Percentiles rank a stretch among this genome's conserved stretches.
These are phyloP conservation scores for Mormyrus hasselquistii DNA, from an alignment of 2,797 vertebrate species.

Conservation along the genomic window DNA sequence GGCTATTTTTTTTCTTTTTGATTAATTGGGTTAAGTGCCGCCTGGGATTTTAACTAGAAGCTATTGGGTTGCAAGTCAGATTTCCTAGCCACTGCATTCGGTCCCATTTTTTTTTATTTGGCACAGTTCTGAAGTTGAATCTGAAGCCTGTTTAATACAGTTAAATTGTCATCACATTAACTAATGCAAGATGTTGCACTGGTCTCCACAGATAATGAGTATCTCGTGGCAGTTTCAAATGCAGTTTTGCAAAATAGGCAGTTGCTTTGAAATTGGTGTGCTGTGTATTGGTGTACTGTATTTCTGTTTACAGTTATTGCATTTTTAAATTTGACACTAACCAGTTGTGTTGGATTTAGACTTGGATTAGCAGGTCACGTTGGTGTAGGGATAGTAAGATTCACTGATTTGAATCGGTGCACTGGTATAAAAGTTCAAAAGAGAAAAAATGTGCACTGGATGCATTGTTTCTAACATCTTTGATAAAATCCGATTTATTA, in stretches of 20 bases:
- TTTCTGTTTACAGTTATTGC: background rate
- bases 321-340: background rate
- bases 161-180: background rate
- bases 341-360: background rate
- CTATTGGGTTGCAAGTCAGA: background rate
- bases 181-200: background rate
- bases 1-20: background rate
- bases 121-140: background rate
- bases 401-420: background rate
- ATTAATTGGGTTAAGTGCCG: background rate
- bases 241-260: background rate
- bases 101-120: background rate
- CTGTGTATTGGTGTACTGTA: background rate
- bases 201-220: background rate
- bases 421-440: background rate
- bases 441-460: background rate
- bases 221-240: background rate
- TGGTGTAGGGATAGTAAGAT: background rate
- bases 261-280: background rate
- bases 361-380: background rate
- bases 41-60: background rate
- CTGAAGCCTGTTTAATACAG: background rate
- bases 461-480: background rate
- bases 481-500: background rate
- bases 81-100: background rate